Evolutionary conservation across 2,888 invertebrate species (phyloP).

Genomic region (Nomada fucata): DNA sequence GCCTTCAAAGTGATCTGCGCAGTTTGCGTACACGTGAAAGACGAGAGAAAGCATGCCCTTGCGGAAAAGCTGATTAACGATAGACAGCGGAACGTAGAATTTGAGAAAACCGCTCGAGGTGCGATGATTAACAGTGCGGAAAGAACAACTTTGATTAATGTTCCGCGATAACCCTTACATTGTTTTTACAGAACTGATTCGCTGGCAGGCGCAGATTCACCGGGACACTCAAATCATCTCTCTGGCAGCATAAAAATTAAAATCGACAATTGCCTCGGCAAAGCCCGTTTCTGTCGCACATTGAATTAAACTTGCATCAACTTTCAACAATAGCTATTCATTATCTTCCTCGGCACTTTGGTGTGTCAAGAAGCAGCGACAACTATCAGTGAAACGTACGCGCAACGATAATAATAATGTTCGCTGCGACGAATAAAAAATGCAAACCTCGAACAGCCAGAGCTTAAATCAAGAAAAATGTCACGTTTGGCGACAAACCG

Average conservation of each 20-base stretch:
- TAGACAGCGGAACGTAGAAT: not conserved
- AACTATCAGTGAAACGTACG: too few species aligned
- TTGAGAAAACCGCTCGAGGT: slow-evolving; percentile 8
- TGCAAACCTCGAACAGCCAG: too few species aligned
- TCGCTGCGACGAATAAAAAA: too few species aligned
- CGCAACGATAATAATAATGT: too few species aligned
- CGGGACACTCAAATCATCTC: not conserved
- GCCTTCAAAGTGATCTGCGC: not conserved
- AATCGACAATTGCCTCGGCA: too few species aligned
- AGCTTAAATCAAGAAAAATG: too few species aligned
- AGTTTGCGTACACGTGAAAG: not conserved
- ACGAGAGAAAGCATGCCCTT: slow-evolving; percentile 21
- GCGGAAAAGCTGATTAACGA: slow-evolving; percentile 8
- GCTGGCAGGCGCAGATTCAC: not conserved
- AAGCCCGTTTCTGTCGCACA: not conserved
- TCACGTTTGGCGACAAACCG: too few species aligned
- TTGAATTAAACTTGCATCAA: not conserved
- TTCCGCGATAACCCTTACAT: not conserved
- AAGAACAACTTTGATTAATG: slow-evolving; percentile 16
- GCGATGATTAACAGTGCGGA: not conserved
- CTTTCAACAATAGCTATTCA: not conserved
- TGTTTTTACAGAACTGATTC: not conserved
- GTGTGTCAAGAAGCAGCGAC: too few species aligned
- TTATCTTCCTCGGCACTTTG: too few species aligned
- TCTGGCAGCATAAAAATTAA: not conserved